Conservation (phyloP, 2,888 invertebrate genomes). For the Mythimna albipuncta region DNA sequence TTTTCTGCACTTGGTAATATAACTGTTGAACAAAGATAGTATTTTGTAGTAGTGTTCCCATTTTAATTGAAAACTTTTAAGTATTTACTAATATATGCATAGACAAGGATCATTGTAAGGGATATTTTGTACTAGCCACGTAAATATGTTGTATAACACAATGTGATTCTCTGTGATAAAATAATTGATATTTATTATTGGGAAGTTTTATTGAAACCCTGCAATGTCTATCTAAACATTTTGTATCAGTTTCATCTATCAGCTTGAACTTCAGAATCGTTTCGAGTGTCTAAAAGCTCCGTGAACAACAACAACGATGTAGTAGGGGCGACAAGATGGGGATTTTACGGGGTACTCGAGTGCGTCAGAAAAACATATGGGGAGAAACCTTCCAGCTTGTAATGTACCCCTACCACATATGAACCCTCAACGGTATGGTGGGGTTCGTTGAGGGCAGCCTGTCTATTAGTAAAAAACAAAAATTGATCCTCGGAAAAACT, state of each 20-base stretch:
- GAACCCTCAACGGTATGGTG: too few relatives aligned
- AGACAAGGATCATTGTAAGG: slow-evolving; percentile 81
- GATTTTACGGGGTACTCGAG: too few relatives aligned
- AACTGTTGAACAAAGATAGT: slow-evolving; percentile 73
- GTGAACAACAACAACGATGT: too few relatives aligned
- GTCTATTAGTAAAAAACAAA: too few relatives aligned
- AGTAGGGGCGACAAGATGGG: too few relatives aligned
- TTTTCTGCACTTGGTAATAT: slow-evolving; percentile 54
- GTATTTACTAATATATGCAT: slow-evolving; percentile 73
- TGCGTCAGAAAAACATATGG: too few relatives aligned
- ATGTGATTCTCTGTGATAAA: slow-evolving; percentile 91
- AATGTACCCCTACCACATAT: too few relatives aligned
- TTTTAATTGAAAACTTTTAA: slow-evolving; percentile 73
- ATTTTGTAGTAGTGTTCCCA: slow-evolving; percentile 81
- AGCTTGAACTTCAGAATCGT: not conserved
- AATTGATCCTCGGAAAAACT: too few relatives aligned
- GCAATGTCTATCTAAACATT: too few relatives aligned
- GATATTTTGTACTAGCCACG: slow-evolving; percentile 89
- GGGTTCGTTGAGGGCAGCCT: too few relatives aligned
- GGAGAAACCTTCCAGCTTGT: too few relatives aligned
- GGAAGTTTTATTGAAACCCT: slow-evolving; percentile 74
- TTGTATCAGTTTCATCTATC: not conserved
- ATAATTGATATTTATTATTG: slow-evolving; percentile 89
- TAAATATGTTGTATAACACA: slow-evolving; percentile 90
- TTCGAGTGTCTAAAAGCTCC: too few relatives aligned